Evolutionary conservation across 2,113 vertebrate species (phyloP).

Genomic region (Phaethornis superciliosus): DNA sequence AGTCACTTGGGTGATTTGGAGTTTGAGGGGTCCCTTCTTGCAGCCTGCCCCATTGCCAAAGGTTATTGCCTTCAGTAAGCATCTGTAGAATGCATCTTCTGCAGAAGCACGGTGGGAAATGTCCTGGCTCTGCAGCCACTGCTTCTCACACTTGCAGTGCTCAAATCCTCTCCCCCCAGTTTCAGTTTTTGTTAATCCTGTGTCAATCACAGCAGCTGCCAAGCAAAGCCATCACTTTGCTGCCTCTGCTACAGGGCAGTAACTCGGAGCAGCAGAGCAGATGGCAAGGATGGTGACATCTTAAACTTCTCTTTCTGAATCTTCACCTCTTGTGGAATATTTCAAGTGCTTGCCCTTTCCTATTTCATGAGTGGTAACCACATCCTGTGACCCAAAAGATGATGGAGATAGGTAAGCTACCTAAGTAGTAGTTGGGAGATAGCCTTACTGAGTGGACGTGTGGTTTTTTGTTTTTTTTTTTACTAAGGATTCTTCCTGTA

Average conservation of each 20-base stretch:
- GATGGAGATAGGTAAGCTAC: not conserved
- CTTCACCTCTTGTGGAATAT: not conserved
- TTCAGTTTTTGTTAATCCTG: not conserved
- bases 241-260: not conserved
- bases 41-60: accelerated
- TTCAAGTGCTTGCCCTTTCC: not conserved
- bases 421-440: not conserved
- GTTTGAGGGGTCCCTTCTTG: not conserved
- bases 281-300: not conserved
- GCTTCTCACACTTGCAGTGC: not conserved
- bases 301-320: not conserved
- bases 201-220: accelerated
- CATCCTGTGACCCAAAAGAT: not conserved
- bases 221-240: not conserved
- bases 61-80: not conserved
- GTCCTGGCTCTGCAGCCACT: not conserved
- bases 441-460: not conserved
- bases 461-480: not conserved
- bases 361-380: not conserved
- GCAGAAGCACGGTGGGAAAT: not conserved
- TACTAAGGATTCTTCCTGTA: not conserved
- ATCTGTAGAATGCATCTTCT: accelerated
- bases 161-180: not conserved
- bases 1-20: not conserved
- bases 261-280: not conserved